Evolutionary conservation across 2,797 vertebrate genomes (phyloP).

Genomic region (Momotus momota): DNA sequence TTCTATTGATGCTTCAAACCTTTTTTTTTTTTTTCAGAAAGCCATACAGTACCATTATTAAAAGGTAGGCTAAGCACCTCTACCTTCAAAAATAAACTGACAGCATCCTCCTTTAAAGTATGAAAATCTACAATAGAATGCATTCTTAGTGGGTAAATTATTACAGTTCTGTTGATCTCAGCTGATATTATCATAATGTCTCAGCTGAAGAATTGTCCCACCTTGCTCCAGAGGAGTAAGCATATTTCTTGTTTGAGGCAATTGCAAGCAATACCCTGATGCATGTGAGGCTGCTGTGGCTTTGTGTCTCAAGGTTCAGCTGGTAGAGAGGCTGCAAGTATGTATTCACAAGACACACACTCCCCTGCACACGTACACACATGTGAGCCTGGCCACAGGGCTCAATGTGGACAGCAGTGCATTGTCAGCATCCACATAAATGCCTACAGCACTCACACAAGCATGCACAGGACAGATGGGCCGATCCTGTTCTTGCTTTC

Average conservation of each 20-base stretch:
- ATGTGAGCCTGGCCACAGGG: rapidly evolving
- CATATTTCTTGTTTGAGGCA: not conserved
- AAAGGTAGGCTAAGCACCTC: not conserved
- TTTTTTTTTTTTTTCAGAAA: not conserved
- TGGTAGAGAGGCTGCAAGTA: not conserved
- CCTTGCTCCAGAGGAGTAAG: not conserved
- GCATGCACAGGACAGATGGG: not conserved
- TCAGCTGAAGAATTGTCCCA: not conserved
- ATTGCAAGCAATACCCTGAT: not conserved
- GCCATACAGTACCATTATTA: not conserved
- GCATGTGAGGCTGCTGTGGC: not conserved
- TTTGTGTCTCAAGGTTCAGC: not conserved
- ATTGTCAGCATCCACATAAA: not conserved
- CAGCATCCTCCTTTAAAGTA: not conserved
- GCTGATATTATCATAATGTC: not conserved
- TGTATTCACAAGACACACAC: not conserved
- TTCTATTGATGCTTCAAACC: not conserved
- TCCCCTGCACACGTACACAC: rapidly evolving
- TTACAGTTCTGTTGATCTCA: not conserved
- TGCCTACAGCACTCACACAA: not conserved
- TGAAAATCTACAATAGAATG: not conserved
- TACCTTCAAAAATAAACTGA: not conserved
- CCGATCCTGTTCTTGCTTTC: not conserved
- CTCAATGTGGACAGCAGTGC: not conserved
- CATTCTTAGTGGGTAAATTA: not conserved